Base-by-base conservation (phyloP, 2,113 vertebrate genomes). In the Macquaria ambigua region DNA sequence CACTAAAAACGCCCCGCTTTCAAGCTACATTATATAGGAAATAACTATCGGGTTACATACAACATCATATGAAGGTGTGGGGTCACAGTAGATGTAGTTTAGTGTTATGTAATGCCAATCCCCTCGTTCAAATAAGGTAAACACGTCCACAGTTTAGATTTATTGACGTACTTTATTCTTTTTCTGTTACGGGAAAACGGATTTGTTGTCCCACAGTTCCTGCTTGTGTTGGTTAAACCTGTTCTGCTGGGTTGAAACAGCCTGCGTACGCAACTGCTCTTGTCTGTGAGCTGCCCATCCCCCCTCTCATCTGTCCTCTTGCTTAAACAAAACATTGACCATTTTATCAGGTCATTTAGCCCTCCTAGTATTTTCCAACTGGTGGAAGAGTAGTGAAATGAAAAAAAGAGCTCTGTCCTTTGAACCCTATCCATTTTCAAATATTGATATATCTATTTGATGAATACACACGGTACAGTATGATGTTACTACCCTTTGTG, bases 241-340 rank as follows among this genome's bases (percentile, higher is more conserved):
- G 70, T 79, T 84, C 7, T 66, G 28, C 20, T 66, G 43, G 1
- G 62, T 43, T 14, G 25, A 56, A 87, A 82, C 88, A 89, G 77
- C 86, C 86, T 88, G 88, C 89, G 82, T 53, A 75, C 64, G 74
- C 66, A 68, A 14, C 46, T 68, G 61, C 28, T 41, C n/a, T 28
- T 68, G 56, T 50, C 48, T 84, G 34, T 59, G 23, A 41, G 41
- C 55, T 23, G 21, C 77, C 91, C 87, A 80, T 85, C 84, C 93
- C 88, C 84, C 80, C 48, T 20, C 25, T 31, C 14, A 15, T 48
- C 21, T 50, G 34, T n/a, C 66, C 16, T 70, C 56, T 25, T 28
- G 12, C 25, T 10, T 23, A 59, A 70, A 84, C 62, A 76, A 85
- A 74, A 67, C 74, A 11, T 28, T 52, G 28, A 63, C 18, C 25